phyloP scores from a whole-genome alignment of 1,140 invertebrate genomes.

The Drosophila neocordata region DNA sequence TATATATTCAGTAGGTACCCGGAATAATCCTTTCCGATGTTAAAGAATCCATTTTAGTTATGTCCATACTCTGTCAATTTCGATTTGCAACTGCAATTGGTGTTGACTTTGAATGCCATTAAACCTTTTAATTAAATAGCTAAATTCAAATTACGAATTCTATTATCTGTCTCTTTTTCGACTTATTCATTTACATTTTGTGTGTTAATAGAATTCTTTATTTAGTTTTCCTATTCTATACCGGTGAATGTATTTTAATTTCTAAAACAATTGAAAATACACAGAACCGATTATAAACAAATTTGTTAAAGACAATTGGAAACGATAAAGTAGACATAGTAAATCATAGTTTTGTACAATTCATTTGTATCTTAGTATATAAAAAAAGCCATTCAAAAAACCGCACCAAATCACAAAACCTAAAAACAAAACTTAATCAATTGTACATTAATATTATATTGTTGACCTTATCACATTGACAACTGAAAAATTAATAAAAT shows the following conservation, averaged over 20 bases:
- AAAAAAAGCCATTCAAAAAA: no score
- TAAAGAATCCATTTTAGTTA: not conserved
- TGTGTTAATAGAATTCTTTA: not conserved
- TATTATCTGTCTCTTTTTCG: not conserved
- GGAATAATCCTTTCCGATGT: not conserved
- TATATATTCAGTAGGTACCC: not conserved
- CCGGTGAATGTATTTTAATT: not conserved
- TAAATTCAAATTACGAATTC: not conserved
- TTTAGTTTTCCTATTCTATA: not conserved
- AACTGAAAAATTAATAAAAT: no score
- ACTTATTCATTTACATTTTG: not conserved
- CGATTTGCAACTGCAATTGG: not conserved
- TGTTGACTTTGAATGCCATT: not conserved
- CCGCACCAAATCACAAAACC: no score
- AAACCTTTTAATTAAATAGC: not conserved
- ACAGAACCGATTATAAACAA: not conserved
- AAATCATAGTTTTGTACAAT: no score
- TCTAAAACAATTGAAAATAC: not conserved
- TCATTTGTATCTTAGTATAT: no score
- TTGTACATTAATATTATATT: no score
- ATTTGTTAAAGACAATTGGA: no score
- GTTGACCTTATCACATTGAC: no score
- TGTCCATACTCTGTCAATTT: not conserved
- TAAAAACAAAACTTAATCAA: no score
- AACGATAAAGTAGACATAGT: no score